phyloP scores from a whole-genome alignment of 2,888 invertebrate species.

The Thymelicus sylvestris region DNA sequence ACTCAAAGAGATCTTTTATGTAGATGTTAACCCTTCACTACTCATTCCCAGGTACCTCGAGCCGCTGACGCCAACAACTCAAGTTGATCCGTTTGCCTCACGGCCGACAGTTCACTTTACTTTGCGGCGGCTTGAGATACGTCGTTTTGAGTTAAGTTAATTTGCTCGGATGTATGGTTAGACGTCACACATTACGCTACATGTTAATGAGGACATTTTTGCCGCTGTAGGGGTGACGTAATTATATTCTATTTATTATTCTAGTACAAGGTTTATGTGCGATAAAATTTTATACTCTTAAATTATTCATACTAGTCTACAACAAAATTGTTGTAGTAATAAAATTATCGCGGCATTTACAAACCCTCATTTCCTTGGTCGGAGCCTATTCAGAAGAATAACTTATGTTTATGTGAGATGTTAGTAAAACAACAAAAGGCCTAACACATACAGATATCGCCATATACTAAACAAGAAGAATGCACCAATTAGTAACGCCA shows the following conservation, averaged over 20 bases:
- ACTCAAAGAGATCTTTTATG: slow-evolving; percentile 17
- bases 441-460: too few species aligned
- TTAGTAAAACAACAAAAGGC: too few species aligned
- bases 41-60: slow-evolving; percentile 4
- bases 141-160: slow-evolving; percentile 13
- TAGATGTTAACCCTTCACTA: slow-evolving; percentile 23
- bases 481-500: too few species aligned
- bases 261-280: not conserved
- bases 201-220: slow-evolving; percentile 17
- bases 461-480: too few species aligned
- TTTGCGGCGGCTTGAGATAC: not conserved
- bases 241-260: slow-evolving; percentile 14
- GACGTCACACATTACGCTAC: not conserved
- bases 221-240: slow-evolving; percentile 1
- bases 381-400: too few species aligned
- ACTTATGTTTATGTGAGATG: too few species aligned
- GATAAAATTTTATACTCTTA: not conserved
- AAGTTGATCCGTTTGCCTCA: slow-evolving; percentile 1
- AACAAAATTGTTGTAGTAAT: not conserved
- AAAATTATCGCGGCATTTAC: too few species aligned
- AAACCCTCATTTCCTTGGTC: too few species aligned
- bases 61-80: not conserved
- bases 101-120: not conserved
- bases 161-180: slow-evolving; percentile 7
- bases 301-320: not conserved